These are phyloP conservation scores for Drosophila prolongata DNA, from an alignment of 2,888 invertebrate genomes.

Conservation along the genomic window DNA sequence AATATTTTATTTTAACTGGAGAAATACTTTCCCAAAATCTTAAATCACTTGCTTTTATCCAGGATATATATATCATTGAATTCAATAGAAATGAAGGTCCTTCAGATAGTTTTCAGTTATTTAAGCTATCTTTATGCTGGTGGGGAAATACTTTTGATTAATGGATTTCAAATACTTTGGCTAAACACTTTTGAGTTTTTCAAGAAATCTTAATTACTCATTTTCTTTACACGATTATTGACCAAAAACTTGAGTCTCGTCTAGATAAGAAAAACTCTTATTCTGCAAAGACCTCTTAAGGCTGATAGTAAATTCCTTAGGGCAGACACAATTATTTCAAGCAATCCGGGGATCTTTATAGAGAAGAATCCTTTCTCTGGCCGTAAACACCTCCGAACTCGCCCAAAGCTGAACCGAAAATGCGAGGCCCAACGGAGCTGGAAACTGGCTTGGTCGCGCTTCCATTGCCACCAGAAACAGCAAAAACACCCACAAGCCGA, in stretches of 20 bases:
- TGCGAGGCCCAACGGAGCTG: conserved; percentile 63
- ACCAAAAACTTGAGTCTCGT: no score
- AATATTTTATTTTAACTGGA: no score
- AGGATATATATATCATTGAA: not conserved
- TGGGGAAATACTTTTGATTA: no score
- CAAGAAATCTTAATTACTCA: not conserved
- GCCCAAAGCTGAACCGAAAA: conserved; percentile 60
- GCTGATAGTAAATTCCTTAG: no score
- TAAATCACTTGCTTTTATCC: not conserved
- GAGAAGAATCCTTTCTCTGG: not conserved
- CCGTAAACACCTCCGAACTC: conserved; percentile 60
- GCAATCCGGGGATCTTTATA: not conserved
- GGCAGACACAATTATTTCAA: no score
- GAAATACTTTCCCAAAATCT: not conserved
- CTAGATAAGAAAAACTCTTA: no score
- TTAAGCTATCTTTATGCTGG: no score
- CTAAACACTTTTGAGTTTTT: not conserved
- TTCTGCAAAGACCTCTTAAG: no score
- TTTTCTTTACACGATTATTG: no score
- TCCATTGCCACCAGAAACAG: conserved; percentile 60
- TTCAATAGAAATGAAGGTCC: no score
- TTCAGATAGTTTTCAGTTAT: no score
- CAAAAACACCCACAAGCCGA: conserved; percentile 50
- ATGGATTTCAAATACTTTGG: no score
- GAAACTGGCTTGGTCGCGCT: conserved; percentile 74